phyloP scores from a whole-genome alignment of 2,113 vertebrate species.

The Amazona guildingii region DNA sequence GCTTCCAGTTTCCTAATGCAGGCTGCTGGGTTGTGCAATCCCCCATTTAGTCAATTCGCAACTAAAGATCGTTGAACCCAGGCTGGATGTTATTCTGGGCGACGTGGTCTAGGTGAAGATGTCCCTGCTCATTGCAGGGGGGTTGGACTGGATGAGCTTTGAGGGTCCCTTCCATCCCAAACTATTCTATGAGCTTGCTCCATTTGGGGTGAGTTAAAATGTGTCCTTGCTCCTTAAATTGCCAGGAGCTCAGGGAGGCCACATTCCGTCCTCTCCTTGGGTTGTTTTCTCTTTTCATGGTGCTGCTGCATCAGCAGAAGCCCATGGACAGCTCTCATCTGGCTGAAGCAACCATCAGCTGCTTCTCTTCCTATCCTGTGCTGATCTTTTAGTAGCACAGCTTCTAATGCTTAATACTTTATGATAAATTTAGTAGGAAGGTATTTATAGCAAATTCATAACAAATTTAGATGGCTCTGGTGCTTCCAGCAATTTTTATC shows the following conservation, averaged over 20 bases:
- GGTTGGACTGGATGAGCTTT: background rate
- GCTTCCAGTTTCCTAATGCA: fast-evolving
- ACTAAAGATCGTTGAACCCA: background rate
- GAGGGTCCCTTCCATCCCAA: background rate
- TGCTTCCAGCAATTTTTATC: background rate
- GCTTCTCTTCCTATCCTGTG: background rate
- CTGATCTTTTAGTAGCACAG: background rate
- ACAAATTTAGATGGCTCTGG: background rate
- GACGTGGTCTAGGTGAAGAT: background rate
- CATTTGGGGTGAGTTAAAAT: background rate
- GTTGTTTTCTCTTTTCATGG: background rate
- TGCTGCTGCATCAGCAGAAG: background rate
- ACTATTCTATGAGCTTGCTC: background rate
- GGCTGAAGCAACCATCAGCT: background rate
- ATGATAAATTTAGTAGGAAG: background rate
- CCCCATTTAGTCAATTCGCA: background rate
- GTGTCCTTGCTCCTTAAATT: background rate
- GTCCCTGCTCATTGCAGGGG: background rate
- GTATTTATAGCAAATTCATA: background rate
- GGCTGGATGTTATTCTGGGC: background rate
- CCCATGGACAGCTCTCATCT: fast-evolving
- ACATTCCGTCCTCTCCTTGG: fast-evolving
- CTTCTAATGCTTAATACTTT: background rate
- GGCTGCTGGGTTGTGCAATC: background rate
- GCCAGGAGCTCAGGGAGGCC: background rate